Conservation (phyloP, 2,113 vertebrate species). For the Cygnus atratus region DNA sequence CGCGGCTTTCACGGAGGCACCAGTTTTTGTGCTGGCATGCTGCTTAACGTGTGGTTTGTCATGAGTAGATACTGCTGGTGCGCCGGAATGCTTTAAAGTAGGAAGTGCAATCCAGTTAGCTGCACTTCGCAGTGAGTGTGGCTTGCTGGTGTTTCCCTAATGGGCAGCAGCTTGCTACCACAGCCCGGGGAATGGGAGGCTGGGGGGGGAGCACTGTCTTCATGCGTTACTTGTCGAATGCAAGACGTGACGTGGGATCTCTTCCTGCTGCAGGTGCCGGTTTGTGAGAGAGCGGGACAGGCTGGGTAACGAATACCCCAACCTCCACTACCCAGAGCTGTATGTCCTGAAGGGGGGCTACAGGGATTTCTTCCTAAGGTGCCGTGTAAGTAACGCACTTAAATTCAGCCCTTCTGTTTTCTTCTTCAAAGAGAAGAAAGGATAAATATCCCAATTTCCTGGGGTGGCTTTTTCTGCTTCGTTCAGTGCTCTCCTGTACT, state of each 20-base stretch:
- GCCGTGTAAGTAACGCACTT: conserved; percentile 66
- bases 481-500: background rate
- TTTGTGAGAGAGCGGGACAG: conserved; percentile 89
- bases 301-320: conserved; percentile 88
- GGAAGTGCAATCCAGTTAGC: rapidly evolving
- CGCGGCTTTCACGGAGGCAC: rapidly evolving
- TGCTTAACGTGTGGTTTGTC: rapidly evolving
- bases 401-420: background rate
- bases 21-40: rapidly evolving
- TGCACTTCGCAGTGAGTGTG: rapidly evolving
- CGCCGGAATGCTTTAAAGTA: rapidly evolving
- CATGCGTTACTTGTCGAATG: rapidly evolving
- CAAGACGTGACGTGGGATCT: rapidly evolving
- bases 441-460: background rate
- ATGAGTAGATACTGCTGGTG: rapidly evolving
- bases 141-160: background rate
- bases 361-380: conserved; percentile 89
- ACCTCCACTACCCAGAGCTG: conserved; percentile 93
- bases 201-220: background rate
- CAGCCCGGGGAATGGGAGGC: rapidly evolving
- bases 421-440: rapidly evolving
- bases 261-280: conserved; percentile 76
- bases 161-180: rapidly evolving
- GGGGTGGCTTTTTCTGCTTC: background rate
- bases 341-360: conserved; percentile 95